phyloP scores from a whole-genome alignment of 2,113 vertebrate genomes.

The Puffinus mauretanicus region DNA sequence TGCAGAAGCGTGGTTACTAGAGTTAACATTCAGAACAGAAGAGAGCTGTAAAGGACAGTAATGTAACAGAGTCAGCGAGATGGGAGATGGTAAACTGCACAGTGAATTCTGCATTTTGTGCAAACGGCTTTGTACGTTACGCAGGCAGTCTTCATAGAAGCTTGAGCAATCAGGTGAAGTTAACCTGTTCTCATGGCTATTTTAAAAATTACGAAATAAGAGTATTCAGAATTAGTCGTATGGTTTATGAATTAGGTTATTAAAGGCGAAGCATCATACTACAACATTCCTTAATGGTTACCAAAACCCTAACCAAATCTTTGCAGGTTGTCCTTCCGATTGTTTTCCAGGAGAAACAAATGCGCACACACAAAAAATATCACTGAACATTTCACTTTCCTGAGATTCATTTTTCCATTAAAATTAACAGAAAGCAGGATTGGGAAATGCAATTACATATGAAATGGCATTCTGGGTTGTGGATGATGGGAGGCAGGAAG shows the following conservation, averaged over 20 bases:
- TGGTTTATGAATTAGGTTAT: conserved; percentile 17
- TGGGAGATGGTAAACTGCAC: conserved; percentile 43
- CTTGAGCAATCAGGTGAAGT: conserved; percentile 35
- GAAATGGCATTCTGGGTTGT: neutral
- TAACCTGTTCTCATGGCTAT: conserved; percentile 38
- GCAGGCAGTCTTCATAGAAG: conserved; percentile 60
- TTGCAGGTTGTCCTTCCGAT: neutral
- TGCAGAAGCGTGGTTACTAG: conserved; percentile 51
- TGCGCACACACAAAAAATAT: neutral
- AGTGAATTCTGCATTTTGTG: conserved; percentile 29
- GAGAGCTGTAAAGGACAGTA: conserved; percentile 28
- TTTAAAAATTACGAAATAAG: conserved; percentile 44
- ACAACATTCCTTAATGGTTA: neutral
- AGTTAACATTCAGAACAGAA: conserved; percentile 28
- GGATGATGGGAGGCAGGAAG: neutral
- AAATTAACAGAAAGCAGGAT: neutral
- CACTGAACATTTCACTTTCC: neutral
- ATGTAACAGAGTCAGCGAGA: conserved; percentile 23
- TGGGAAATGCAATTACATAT: neutral
- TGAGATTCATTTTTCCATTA: neutral
- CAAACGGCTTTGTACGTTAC: conserved; percentile 60
- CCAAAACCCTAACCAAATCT: conserved; percentile 12
- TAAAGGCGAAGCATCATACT: conserved; percentile 2
- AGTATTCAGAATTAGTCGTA: conserved; percentile 43
- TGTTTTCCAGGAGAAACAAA: conserved; percentile 1